These are phyloP conservation scores for Physocephala rufipes DNA, from an alignment of 2,888 invertebrate species.

Conservation along the genomic window DNA sequence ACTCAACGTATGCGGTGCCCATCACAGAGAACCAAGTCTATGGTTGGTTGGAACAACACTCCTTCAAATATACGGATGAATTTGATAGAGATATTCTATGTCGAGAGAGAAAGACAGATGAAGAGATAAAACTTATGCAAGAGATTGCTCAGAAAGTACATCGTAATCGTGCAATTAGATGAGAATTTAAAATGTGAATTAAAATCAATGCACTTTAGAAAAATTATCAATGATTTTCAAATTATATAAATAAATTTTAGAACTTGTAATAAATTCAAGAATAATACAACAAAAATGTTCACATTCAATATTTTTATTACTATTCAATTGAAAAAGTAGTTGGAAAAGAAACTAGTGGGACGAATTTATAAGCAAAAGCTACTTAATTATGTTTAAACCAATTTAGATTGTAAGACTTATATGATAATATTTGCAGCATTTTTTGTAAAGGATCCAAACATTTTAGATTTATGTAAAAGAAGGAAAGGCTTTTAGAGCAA, in stretches of 20 bases:
- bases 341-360: too few relatives aligned
- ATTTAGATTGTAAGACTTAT: conserved; percentile 53
- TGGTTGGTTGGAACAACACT: conserved; percentile 44
- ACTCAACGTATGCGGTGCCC: conserved; percentile 39
- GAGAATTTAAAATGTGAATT: too few relatives aligned
- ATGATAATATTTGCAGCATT: conserved; percentile 31
- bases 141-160: conserved; percentile 38
- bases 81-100: conserved; percentile 40
- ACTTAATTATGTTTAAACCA: conserved; percentile 58
- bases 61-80: conserved; percentile 36
- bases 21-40: conserved; percentile 47
- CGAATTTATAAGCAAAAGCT: conserved; percentile 61
- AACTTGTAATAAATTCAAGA: not conserved
- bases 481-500: too few relatives aligned
- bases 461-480: too few relatives aligned
- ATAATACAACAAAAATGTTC: not conserved
- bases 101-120: conserved; percentile 38
- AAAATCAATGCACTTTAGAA: too few relatives aligned
- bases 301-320: too few relatives aligned
- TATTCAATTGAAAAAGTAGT: too few relatives aligned
- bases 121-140: conserved; percentile 40
- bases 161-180: conserved; percentile 4
- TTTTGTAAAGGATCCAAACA: too few relatives aligned
- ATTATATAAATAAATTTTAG: too few relatives aligned
- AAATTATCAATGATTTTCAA: too few relatives aligned